Percentiles rank a stretch among this genome's conserved stretches.
Conservation (phyloP, 2,113 vertebrate species). For the Sigmodon hispidus region DNA sequence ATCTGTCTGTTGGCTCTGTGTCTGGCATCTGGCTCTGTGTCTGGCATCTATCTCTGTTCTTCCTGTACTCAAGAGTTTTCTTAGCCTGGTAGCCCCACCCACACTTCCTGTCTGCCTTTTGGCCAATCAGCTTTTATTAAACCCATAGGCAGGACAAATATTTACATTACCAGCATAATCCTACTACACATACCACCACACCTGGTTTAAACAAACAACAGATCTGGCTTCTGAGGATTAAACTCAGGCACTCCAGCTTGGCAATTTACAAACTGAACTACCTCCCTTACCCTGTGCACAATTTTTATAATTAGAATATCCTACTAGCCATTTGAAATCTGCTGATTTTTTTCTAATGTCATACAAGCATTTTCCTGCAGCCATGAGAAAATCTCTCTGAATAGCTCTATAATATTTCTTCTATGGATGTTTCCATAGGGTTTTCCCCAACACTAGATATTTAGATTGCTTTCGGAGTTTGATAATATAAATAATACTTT, state of each 20-base stretch:
- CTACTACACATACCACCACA: no score
- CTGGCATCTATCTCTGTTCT: no score
- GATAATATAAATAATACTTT: conserved; percentile 35
- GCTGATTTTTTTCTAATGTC: not conserved
- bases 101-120: no score
- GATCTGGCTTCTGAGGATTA: not conserved
- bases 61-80: no score
- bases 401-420: conserved; percentile 8
- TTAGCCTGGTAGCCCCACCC: no score
- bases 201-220: not conserved
- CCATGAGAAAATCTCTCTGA: conserved; percentile 30
- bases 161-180: no score
- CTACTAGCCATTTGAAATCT: conserved; percentile 13
- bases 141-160: no score
- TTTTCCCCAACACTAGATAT: not conserved
- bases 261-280: not conserved
- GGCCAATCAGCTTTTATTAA: no score
- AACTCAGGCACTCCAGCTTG: not conserved
- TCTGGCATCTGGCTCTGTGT: no score
- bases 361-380: conserved; percentile 38
- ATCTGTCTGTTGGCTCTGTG: no score
- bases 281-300: not conserved
- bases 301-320: conserved; percentile 51
- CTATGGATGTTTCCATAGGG: not conserved
- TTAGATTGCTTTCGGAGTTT: conserved; percentile 35